Conservation (phyloP, 1,140 invertebrate species). For the Mactra quadrangularis region DNA sequence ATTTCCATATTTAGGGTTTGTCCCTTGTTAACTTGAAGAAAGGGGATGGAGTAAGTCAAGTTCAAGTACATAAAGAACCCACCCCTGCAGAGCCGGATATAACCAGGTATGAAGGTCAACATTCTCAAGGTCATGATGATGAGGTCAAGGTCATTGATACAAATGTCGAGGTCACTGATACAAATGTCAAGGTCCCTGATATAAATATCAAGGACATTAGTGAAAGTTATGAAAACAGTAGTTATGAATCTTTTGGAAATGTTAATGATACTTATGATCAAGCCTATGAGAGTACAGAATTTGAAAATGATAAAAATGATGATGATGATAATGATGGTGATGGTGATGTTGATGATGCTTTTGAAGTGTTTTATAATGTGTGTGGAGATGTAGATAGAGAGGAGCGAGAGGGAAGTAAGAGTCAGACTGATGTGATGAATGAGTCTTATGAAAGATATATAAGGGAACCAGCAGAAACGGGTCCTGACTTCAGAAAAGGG, state of each 20-base stretch:
- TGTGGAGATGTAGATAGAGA: neutral
- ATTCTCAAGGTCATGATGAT: conserved; percentile 1
- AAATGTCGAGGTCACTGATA: conserved; percentile 1
- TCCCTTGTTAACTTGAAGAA: conserved; percentile 28
- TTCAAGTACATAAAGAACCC: neutral
- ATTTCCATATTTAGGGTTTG: too few species aligned
- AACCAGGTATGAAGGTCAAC: conserved; percentile 39
- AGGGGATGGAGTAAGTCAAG: neutral
- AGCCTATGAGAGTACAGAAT: neutral
- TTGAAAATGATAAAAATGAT: conserved; percentile 24
- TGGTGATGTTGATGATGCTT: conserved; percentile 7
- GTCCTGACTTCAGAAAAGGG: neutral
- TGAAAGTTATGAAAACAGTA: neutral
- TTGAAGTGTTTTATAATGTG: neutral
- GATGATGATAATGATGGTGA: neutral
- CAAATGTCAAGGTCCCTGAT: neutral
- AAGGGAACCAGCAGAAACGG: too few species aligned
- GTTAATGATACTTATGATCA: neutral
- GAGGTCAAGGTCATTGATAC: neutral
- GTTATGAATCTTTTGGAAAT: neutral
- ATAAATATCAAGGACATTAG: neutral
- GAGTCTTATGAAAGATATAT: neutral
- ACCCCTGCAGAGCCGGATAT: neutral
- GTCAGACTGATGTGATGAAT: neutral
- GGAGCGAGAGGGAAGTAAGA: neutral